Percentiles rank a stretch among this genome's conserved stretches.
These are phyloP conservation scores for Xiphorhynchus erythropygius DNA, from an alignment of 2,797 vertebrate species.

Conservation along the genomic window DNA sequence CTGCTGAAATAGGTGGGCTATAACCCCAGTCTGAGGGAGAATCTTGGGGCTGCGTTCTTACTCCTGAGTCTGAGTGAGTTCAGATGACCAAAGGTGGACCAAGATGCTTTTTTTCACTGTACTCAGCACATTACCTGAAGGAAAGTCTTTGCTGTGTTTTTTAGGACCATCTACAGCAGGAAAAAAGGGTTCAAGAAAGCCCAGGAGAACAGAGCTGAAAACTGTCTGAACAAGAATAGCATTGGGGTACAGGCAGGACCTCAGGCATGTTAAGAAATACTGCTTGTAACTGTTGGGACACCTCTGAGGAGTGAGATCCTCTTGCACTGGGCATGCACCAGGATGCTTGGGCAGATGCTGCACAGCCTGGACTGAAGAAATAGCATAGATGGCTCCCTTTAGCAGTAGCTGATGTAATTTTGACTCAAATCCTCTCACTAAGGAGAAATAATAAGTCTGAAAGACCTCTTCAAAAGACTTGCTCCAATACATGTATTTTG, in stretches of 20 bases:
- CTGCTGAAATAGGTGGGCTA: neutral
- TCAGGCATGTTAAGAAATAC: neutral
- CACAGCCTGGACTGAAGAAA: neutral
- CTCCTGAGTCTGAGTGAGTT: neutral
- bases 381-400: neutral
- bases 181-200: neutral
- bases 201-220: neutral
- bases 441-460: neutral
- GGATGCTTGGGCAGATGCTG: neutral
- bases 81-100: neutral
- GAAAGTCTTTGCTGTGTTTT: neutral
- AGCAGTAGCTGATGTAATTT: neutral
- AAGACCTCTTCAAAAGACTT: neutral
- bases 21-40: neutral
- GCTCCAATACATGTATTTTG: neutral
- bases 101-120: neutral
- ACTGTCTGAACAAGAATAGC: neutral
- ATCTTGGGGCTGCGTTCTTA: neutral
- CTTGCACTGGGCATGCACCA: neutral
- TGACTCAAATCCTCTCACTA: neutral
- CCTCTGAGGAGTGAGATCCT: neutral
- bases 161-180: neutral
- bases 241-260: neutral
- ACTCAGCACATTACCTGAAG: neutral
- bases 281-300: neutral